phyloP scores from a whole-genome alignment of 2,797 vertebrate genomes.

The Xiphorhynchus erythropygius region DNA sequence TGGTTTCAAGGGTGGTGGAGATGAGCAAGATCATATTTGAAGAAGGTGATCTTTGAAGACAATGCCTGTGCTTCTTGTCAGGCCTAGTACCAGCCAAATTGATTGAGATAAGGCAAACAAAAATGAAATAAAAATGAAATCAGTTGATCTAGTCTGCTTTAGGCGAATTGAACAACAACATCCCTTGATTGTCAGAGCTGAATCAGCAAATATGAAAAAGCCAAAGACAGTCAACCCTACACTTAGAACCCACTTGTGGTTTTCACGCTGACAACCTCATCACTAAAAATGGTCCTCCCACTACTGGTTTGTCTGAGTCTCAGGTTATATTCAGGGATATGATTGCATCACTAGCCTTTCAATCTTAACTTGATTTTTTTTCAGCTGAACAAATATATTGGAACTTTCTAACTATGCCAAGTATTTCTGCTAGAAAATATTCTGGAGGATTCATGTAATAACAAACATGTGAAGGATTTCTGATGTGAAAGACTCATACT shows the following conservation, averaged over 20 bases:
- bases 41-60: not conserved
- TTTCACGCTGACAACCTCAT: constrained; percentile 69
- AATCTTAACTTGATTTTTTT: not conserved
- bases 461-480: constrained; percentile 47
- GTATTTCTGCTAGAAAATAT: constrained; percentile 38
- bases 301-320: constrained; percentile 73
- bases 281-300: constrained; percentile 75
- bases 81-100: not conserved
- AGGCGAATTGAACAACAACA: constrained; percentile 66
- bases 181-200: constrained; percentile 71
- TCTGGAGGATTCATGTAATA: constrained; percentile 21
- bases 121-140: constrained; percentile 61
- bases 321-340: constrained; percentile 60
- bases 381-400: constrained; percentile 36
- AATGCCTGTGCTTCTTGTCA: not conserved
- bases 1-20: not conserved
- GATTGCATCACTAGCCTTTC: constrained; percentile 53
- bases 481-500: not conserved
- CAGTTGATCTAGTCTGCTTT: constrained; percentile 58
- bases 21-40: not conserved
- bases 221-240: constrained; percentile 70
- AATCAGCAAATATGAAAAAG: constrained; percentile 77
- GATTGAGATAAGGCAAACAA: constrained; percentile 61
- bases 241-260: constrained; percentile 79
- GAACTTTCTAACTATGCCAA: constrained; percentile 47